phyloP scores from a whole-genome alignment of 2,888 invertebrate species.

The Ichneumon xanthorius region DNA sequence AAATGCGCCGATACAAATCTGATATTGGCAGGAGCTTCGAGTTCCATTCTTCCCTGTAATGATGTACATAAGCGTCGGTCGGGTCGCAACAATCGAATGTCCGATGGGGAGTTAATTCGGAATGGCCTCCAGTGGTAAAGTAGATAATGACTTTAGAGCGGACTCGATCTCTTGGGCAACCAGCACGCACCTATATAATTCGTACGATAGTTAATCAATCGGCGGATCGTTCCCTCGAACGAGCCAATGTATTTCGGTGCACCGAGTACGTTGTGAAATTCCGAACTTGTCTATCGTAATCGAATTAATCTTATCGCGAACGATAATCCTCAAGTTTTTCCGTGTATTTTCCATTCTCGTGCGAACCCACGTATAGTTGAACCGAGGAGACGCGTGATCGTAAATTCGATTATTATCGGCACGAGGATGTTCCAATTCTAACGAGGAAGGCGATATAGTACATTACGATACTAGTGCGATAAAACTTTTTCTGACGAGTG shows the following conservation, averaged over 20 bases:
- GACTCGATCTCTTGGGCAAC: slow-evolving; percentile 25
- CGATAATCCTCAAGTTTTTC: slow-evolving; percentile 33
- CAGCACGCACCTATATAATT: slow-evolving; percentile 28
- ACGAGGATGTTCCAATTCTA: not conserved
- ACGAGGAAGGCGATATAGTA: not conserved
- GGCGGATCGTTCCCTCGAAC: slow-evolving; percentile 11
- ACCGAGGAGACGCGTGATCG: not conserved
- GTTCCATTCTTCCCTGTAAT: not conserved
- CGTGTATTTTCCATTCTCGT: not conserved
- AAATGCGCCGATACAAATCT: too few relatives aligned
- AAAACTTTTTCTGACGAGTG: too few relatives aligned
- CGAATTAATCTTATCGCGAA: slow-evolving; percentile 43
- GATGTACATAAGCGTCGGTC: slow-evolving; percentile 21
- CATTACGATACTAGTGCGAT: too few relatives aligned
- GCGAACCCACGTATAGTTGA: not conserved
- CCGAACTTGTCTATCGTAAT: slow-evolving; percentile 15
- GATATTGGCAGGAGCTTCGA: too few relatives aligned
- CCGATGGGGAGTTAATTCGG: slow-evolving; percentile 27
- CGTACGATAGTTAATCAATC: slow-evolving; percentile 28
- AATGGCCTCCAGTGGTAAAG: slow-evolving; percentile 29
- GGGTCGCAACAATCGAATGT: slow-evolving; percentile 31
- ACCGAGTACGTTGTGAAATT: slow-evolving; percentile 18
- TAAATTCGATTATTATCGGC: not conserved
- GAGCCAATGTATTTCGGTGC: not conserved
- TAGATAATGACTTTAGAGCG: slow-evolving; percentile 51